Base-by-base conservation (phyloP, 2,797 vertebrate species). In the Malacoctenus gilli region DNA sequence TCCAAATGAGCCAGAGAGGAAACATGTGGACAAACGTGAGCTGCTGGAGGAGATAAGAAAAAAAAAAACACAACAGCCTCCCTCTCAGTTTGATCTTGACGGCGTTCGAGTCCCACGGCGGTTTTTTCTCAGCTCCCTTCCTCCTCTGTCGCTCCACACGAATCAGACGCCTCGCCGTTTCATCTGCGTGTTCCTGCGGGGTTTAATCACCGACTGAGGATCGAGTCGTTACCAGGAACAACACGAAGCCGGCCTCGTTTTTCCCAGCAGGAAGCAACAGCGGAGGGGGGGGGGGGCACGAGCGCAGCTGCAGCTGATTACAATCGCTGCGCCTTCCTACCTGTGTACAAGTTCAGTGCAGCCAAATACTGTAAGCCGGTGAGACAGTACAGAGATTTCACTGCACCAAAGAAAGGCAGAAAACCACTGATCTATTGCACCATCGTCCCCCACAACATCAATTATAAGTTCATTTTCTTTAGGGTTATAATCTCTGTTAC, bases 261-360 rank as follows among this genome's bases (percentile, higher is more conserved):
- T 30, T 55, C 68, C 19, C 53, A 68, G 62, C 51, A 85, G 72
- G 70, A 80, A 77, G 65, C 44, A 46, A 20, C 49, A 21, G 38
- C 21, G 15, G 49, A 40, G 48, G 49, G 62, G 63, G 72, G 20
- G n/a, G n/a, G 11, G 28, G 12, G 12, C 8, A 11, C 14, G 2
- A 41, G 34, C 11, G 25, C 66, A 77, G 72, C 74, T 82, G 72
- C 2, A 23, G 31, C 22, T 39, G 58, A 74, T 84, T 68, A 68
- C 3, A 22, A 25, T 58, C 30, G 62, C 30, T 37, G 50, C 13
- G 19, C 35, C 34, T 23, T 57, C 37, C 32, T 55, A 67, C 44
- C 52, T 76, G 71, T 56, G 52, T 5, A 54, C 35, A 8, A 2
- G 16, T 39, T 15, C 30, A 15, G n/a, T n/a, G n/a, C n/a, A n/a